A percentile compares a stretch with the other conserved stretches of the same genome.
Conservation (phyloP, 2,113 vertebrate species). For the Platysternon megacephalum region DNA sequence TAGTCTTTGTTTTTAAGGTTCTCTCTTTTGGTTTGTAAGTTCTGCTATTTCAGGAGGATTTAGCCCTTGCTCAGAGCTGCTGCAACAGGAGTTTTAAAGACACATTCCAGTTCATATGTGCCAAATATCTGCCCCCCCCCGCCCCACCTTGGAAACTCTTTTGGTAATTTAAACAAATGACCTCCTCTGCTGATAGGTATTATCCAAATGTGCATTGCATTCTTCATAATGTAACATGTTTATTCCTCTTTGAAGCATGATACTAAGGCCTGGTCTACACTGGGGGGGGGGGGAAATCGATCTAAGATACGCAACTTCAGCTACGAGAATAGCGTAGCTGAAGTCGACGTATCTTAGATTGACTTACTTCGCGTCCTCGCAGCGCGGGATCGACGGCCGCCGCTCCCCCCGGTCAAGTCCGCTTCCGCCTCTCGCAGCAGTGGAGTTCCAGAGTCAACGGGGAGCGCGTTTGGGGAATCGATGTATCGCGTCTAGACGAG, state of each 20-base stretch:
- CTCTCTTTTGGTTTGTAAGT: neutral
- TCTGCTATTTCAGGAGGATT: slow-evolving; percentile 23
- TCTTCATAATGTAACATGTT: neutral
- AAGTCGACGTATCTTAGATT: too few relatives aligned
- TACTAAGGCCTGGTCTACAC: too few relatives aligned
- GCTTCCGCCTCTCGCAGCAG: too few relatives aligned
- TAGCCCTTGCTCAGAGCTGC: slow-evolving; percentile 12
- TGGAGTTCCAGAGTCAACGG: too few relatives aligned
- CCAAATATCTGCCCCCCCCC: neutral
- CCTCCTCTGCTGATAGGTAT: neutral
- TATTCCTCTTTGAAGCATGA: neutral
- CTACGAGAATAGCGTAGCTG: too few relatives aligned
- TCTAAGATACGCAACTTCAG: too few relatives aligned
- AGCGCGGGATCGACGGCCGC: too few relatives aligned
- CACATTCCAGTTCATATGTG: slow-evolving; percentile 24
- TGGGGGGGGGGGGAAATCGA: too few relatives aligned
- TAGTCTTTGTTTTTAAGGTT: neutral
- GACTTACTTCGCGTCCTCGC: too few relatives aligned
- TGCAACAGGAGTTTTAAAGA: slow-evolving; percentile 8
- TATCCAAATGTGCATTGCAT: neutral
- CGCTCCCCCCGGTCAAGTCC: too few relatives aligned
- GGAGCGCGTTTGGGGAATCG: too few relatives aligned
- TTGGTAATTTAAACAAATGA: neutral
- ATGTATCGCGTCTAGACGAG: too few relatives aligned
- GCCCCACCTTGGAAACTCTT: neutral